Evolutionary conservation across 2,797 vertebrate species (phyloP).

Genomic region (Gambusia yucatana): DNA sequence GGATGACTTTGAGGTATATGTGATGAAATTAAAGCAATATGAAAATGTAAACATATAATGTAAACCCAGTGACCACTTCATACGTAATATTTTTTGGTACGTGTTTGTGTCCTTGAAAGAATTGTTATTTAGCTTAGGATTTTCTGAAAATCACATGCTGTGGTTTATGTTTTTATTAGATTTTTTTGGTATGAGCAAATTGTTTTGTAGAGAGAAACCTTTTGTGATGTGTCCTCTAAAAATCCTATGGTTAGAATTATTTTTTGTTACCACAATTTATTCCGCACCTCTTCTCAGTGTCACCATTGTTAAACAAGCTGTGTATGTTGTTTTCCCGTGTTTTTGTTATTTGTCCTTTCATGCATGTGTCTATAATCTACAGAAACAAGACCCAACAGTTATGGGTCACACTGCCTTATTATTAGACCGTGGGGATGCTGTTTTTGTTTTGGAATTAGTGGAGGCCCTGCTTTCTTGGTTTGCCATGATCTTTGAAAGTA

Average conservation of each 20-base stretch:
- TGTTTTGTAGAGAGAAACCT: constrained; percentile 32
- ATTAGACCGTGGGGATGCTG: constrained; percentile 54
- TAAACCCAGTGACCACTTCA: neutral
- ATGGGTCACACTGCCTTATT: constrained; percentile 56
- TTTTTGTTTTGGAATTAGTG: constrained; percentile 59
- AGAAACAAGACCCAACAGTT: constrained; percentile 41
- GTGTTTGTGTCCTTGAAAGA: neutral
- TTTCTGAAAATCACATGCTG: constrained; percentile 26
- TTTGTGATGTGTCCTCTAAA: constrained; percentile 48
- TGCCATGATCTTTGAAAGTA: constrained; percentile 68
- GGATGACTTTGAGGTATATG: neutral
- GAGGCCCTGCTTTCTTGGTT: constrained; percentile 45
- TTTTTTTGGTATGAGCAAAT: constrained; percentile 7
- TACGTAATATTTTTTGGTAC: neutral
- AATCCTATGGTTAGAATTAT: constrained; percentile 57
- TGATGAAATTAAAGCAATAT: neutral
- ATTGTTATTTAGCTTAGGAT: neutral
- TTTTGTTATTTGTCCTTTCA: constrained; percentile 30
- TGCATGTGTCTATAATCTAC: constrained; percentile 32
- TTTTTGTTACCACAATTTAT: constrained; percentile 61
- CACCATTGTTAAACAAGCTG: constrained; percentile 24
- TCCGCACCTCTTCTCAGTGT: constrained; percentile 26
- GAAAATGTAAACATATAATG: neutral
- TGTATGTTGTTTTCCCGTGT: constrained; percentile 19
- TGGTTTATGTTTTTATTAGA: constrained; percentile 43